Conservation (phyloP, 23 tunicate genomes). For the Halocynthia roretzi region DNA sequence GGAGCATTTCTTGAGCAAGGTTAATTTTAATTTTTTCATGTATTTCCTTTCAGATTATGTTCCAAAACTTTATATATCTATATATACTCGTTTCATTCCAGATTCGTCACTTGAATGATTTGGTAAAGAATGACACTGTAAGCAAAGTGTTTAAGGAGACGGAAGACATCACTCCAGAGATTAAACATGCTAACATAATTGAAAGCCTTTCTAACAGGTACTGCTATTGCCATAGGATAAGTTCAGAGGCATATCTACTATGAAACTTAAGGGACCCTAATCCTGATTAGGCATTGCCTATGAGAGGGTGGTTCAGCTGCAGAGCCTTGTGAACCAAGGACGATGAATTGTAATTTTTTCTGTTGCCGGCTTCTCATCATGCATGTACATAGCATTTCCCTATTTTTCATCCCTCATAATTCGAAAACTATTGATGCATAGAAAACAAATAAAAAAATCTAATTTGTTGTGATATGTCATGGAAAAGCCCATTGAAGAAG, state of each 20-base stretch:
- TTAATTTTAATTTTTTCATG: neutral
- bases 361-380: too few relatives aligned
- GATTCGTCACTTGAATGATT: constrained; percentile 66
- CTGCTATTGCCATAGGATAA: neutral
- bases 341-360: too few relatives aligned
- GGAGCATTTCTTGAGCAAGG: constrained; percentile 83
- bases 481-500: too few relatives aligned
- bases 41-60: neutral
- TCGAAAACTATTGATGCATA: too few relatives aligned
- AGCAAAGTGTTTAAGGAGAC: constrained; percentile 62
- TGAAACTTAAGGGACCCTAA: neutral
- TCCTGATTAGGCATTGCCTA: too few relatives aligned
- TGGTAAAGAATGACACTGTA: constrained; percentile 47
- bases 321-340: too few relatives aligned
- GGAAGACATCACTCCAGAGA: constrained; percentile 71
- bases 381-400: too few relatives aligned
- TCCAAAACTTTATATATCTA: neutral
- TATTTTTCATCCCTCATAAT: too few relatives aligned
- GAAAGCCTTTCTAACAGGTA: constrained; percentile 69
- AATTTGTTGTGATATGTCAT: too few relatives aligned
- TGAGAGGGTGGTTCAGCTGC: too few relatives aligned
- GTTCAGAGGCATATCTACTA: neutral
- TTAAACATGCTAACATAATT: constrained; percentile 39
- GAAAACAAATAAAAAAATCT: too few relatives aligned
- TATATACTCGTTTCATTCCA: neutral